phyloP scores from a whole-genome alignment of 1,140 invertebrate species.

The Apis cerana region DNA sequence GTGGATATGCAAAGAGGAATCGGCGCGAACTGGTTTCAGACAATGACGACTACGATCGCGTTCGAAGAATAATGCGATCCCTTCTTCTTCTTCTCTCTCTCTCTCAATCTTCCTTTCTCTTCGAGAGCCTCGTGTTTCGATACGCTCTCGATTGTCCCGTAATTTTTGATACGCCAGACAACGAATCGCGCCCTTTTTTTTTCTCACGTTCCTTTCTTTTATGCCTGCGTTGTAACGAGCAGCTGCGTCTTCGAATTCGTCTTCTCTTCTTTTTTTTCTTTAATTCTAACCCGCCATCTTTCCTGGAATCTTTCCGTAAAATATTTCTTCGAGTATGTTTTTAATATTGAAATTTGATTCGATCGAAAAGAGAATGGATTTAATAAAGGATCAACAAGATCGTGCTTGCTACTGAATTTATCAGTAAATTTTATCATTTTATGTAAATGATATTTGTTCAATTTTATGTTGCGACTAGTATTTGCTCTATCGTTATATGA shows the following conservation, averaged over 20 bases:
- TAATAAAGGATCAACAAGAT: too few species aligned
- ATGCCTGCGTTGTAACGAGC: constrained; percentile 31
- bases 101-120: not conserved
- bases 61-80: constrained; percentile 63
- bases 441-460: too few species aligned
- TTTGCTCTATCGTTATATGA: too few species aligned
- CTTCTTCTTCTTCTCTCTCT: constrained; percentile 30
- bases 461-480: too few species aligned
- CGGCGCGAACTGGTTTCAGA: constrained; percentile 79
- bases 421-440: too few species aligned
- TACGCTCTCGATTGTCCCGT: constrained; percentile 78
- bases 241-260: constrained; percentile 10
- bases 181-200: constrained; percentile 54
- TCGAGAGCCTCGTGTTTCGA: constrained; percentile 65
- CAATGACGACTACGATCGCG: constrained; percentile 72
- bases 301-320: too few species aligned
- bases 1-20: constrained; percentile 76
- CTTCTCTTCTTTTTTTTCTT: too few species aligned
- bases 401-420: too few species aligned
- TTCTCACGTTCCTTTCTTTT: constrained; percentile 70
- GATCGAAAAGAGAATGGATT: too few species aligned
- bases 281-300: too few species aligned
- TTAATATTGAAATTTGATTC: too few species aligned
- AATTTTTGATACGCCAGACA: constrained; percentile 80
- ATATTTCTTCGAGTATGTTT: too few species aligned